Conservation (phyloP, 2,888 invertebrate species). For the Macrophya alboannulata region DNA sequence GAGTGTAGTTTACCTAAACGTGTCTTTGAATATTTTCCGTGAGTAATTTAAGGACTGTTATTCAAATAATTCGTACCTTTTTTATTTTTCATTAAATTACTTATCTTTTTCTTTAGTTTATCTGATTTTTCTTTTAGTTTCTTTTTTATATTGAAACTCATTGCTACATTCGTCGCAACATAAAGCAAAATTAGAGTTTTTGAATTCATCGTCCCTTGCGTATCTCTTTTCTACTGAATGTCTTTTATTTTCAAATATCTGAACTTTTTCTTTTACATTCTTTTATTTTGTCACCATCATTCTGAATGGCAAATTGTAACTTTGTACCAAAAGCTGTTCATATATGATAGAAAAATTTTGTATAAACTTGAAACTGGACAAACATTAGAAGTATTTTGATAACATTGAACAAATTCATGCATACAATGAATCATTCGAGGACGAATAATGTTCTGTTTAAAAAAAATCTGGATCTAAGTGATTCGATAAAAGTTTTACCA, state of each 20-base stretch:
- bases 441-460: not conserved
- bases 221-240: not conserved
- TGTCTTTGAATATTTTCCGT: not conserved
- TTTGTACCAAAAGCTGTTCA: not conserved
- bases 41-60: not conserved
- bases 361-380: not conserved
- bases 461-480: not conserved
- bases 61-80: slow-evolving; percentile 56
- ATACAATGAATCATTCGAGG: slow-evolving; percentile 6
- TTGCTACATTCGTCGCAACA: slow-evolving; percentile 12
- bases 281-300: not conserved
- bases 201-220: not conserved
- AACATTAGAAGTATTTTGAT: not conserved
- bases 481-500: not conserved
- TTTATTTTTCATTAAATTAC: slow-evolving; percentile 56
- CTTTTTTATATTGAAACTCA: slow-evolving; percentile 31
- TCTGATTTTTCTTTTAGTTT: slow-evolving; percentile 55
- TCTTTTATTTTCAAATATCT: slow-evolving; percentile 35
- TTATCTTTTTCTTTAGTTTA: slow-evolving; percentile 60
- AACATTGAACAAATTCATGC: not conserved
- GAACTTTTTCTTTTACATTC: not conserved
- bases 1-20: not conserved
- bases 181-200: slow-evolving; percentile 1
- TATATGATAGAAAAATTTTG: not conserved
- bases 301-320: not conserved